Percentiles rank a stretch among this genome's conserved stretches.
phyloP scores from a whole-genome alignment of 2,113 vertebrate species.

The Trichomycterus rosablanca region DNA sequence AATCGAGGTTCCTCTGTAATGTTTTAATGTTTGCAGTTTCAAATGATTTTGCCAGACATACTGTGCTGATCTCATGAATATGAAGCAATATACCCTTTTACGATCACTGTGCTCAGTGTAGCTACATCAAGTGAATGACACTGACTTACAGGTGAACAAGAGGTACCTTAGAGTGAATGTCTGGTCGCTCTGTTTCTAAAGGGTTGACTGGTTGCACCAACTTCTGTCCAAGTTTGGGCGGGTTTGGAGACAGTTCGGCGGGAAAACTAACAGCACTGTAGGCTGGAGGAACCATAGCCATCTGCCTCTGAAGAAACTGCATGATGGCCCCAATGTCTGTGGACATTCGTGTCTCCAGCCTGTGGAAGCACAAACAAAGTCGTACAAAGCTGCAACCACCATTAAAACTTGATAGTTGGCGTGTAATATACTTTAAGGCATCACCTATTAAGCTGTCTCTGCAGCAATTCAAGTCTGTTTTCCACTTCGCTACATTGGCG shows the following conservation, averaged over 20 bases:
- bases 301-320: constrained; percentile 79
- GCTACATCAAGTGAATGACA: too few relatives aligned
- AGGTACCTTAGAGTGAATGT: constrained; percentile 26
- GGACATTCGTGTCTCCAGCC: constrained; percentile 77
- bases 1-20: too few relatives aligned
- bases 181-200: constrained; percentile 42
- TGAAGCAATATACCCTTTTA: too few relatives aligned
- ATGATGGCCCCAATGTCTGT: constrained; percentile 73
- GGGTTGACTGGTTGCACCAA: constrained; percentile 46
- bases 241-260: constrained; percentile 47
- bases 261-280: constrained; percentile 76
- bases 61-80: too few relatives aligned
- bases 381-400: neutral
- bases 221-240: constrained; percentile 42
- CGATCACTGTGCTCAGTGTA: too few relatives aligned
- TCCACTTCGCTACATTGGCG: constrained; percentile 64
- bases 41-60: too few relatives aligned
- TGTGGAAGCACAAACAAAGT: constrained; percentile 35
- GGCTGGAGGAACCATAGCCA: constrained; percentile 70
- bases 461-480: constrained; percentile 71
- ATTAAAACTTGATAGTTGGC: neutral
- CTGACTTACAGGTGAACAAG: too few relatives aligned
- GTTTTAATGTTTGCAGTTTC: too few relatives aligned
- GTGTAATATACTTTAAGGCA: neutral
- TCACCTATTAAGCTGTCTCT: constrained; percentile 78